Conservation (phyloP, 2,113 vertebrate species). For the Sapayoa aenigma region DNA sequence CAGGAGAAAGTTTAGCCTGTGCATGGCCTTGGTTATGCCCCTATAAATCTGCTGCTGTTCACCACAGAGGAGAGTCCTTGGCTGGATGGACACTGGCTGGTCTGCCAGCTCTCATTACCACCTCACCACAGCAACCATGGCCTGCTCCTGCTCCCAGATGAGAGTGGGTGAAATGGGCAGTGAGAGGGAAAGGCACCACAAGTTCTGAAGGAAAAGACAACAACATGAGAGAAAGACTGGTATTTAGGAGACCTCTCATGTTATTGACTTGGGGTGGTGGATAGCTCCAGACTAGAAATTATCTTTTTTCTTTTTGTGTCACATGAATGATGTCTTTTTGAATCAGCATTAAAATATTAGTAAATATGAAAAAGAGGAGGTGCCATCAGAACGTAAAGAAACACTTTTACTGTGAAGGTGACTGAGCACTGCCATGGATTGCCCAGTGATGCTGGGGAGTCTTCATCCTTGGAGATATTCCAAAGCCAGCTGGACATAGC, state of each 20-base stretch:
- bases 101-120: neutral
- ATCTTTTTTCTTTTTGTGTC: neutral
- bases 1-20: neutral
- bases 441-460: neutral
- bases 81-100: neutral
- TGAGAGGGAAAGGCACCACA: neutral
- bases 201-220: neutral
- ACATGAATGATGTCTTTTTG: neutral
- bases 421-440: neutral
- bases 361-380: neutral
- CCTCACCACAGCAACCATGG: neutral
- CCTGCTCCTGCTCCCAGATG: neutral
- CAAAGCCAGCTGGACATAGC: neutral
- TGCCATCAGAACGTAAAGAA: neutral
- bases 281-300: neutral
- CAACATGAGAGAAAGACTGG: neutral
- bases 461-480: neutral
- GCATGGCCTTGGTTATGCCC: neutral
- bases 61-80: neutral
- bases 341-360: neutral
- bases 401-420: neutral
- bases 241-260: neutral
- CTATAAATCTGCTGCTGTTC: neutral
- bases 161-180: neutral
- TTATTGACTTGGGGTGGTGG: neutral